Conservation (phyloP, 2,888 invertebrate genomes). For the Ephialtes manifestator region DNA sequence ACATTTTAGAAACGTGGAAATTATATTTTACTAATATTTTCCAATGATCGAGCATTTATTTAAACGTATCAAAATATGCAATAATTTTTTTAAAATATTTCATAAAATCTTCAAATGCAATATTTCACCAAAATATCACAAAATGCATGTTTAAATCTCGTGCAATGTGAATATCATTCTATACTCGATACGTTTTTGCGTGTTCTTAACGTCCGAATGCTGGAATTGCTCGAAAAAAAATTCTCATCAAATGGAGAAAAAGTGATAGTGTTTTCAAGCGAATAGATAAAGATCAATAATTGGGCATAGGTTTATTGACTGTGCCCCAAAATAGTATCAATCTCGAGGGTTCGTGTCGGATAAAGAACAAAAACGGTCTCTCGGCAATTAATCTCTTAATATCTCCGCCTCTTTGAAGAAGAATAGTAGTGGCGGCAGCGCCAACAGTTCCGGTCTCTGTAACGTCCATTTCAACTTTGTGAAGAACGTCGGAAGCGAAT, state of each 20-base stretch:
- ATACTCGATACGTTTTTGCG: background rate
- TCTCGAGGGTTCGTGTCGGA: conserved; percentile 89
- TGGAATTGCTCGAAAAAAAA: background rate
- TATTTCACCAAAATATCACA: too few species aligned
- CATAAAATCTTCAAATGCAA: too few species aligned
- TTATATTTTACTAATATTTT: too few species aligned
- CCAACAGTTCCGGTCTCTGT: conserved; percentile 91
- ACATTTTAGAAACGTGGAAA: too few species aligned
- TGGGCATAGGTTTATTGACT: conserved; percentile 88
- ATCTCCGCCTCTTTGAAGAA: conserved; percentile 88
- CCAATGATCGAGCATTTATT: too few species aligned
- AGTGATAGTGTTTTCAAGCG: background rate
- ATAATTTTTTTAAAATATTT: too few species aligned
- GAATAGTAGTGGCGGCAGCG: conserved; percentile 89
- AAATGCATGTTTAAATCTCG: too few species aligned
- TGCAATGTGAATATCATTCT: too few species aligned
- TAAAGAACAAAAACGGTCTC: conserved; percentile 92
- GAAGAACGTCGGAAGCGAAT: conserved; percentile 89
- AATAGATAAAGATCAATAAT: conserved; percentile 65
- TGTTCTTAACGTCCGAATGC: background rate
- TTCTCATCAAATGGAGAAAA: background rate
- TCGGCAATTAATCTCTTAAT: conserved; percentile 87
- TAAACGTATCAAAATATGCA: too few species aligned
- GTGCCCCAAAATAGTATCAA: conserved; percentile 91
- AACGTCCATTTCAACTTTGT: conserved; percentile 90